phyloP scores from a whole-genome alignment of 2,797 vertebrate species.

The Labeo calbasu region DNA sequence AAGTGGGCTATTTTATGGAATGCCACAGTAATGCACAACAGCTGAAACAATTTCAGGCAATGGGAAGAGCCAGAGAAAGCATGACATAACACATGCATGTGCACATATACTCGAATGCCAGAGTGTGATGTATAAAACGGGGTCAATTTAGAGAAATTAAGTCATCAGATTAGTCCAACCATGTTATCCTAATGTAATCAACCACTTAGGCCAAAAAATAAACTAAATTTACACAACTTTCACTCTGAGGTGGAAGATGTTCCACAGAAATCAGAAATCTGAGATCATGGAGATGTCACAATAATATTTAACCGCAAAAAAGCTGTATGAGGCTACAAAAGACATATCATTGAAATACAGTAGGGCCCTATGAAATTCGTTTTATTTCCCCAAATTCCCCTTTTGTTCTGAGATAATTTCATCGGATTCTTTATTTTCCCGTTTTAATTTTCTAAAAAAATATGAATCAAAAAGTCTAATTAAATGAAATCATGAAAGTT shows the following conservation, averaged over 20 bases:
- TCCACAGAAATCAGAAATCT: not conserved
- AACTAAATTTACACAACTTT: not conserved
- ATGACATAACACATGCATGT: conserved; percentile 47
- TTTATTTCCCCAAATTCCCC: too few species aligned
- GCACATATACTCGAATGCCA: conserved; percentile 1
- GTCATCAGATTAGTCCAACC: conserved; percentile 68
- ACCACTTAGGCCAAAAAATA: conserved; percentile 36
- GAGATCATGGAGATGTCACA: not conserved
- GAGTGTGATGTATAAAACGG: conserved; percentile 48
- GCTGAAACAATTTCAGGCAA: conserved; percentile 77
- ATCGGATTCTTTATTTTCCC: too few species aligned
- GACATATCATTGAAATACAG: too few species aligned
- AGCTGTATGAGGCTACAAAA: not conserved
- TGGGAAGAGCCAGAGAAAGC: conserved; percentile 61
- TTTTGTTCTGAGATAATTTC: too few species aligned
- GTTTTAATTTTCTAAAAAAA: too few species aligned
- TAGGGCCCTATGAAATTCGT: too few species aligned
- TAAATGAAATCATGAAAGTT: too few species aligned
- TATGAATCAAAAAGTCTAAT: too few species aligned
- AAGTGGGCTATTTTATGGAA: conserved; percentile 65
- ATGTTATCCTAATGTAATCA: conserved; percentile 68
- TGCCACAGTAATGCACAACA: conserved; percentile 80
- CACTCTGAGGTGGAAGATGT: conserved; percentile 10
- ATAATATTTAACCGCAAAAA: conserved; percentile 15
- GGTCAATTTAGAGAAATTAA: conserved; percentile 48